phyloP scores from a whole-genome alignment of 2,797 vertebrate species.

The Mus caroli region DNA sequence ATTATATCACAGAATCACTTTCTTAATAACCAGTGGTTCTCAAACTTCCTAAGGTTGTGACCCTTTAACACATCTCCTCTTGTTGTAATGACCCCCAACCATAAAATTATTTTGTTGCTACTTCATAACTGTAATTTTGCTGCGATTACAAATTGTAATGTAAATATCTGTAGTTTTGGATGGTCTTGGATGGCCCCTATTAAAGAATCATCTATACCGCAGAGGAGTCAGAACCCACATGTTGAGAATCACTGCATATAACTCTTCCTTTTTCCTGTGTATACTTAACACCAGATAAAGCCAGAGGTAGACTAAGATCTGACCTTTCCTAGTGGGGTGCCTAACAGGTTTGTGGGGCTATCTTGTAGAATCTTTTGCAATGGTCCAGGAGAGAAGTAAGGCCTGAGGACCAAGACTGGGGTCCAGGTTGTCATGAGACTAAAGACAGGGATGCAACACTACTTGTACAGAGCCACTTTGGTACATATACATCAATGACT shows the following conservation, averaged over 20 bases:
- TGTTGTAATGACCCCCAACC: not conserved
- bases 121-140: not conserved
- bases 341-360: not conserved
- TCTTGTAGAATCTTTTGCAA: not conserved
- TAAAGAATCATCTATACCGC: not conserved
- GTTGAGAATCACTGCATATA: not conserved
- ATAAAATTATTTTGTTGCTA: not conserved
- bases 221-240: not conserved
- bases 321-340: not conserved
- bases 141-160: not conserved
- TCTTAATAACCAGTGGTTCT: not conserved
- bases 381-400: not conserved
- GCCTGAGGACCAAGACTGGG: not conserved
- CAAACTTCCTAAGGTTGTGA: not conserved
- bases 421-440: not conserved
- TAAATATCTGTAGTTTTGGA: not conserved
- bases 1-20: not conserved
- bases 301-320: not conserved
- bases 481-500: not conserved
- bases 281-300: not conserved
- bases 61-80: not conserved
- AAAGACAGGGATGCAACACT: not conserved
- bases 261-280: not conserved
- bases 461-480: not conserved
- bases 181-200: not conserved